Evolutionary conservation across 2,797 vertebrate species (phyloP), one percentile per base, ranked within the genome.

Genomic region (Xerus rutilus): DNA sequence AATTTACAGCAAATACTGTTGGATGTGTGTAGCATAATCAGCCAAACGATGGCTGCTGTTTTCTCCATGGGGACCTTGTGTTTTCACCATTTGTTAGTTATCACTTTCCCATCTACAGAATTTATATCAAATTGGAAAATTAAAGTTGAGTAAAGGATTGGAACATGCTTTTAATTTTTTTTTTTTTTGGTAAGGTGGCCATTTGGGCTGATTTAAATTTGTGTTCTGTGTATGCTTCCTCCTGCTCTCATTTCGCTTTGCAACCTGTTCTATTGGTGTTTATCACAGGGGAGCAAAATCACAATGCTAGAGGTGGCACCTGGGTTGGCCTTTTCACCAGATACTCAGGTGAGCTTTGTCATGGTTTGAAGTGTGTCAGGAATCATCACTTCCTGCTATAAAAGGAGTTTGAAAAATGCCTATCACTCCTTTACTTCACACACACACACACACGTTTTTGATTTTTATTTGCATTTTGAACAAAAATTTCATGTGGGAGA

Each of bases 1-100:
- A 67, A 95, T 92, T 97, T 78, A 84, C n/a, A 59, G 23, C 9
- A 73, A 82, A 79, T 54, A n/a, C 5, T 79, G 6, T 32, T 78
- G 15, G 20, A 43, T 43, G 10, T 30, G 39, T 25, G 12, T 15
- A 65, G 69, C 18, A 5, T 67, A 30, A 74, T 70, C 25, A 81
- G 54, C 15, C 43, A 57, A 64, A 84, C n/a, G 28, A 7, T 43
- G 9, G 62, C 21, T 94, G 32, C 67, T 92, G 25, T 65, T 93
- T 89, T 82, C 23, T 77, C 45, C 32, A 69, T n/a, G 43, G 11
- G 39, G 69, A 49, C 5, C 45, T 72, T 86, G n/a, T 47, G 6
- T 82, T 78, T 74, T 65, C 1, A 13, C 21, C 47, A 67, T 89
- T 76, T 72, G 21, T 88, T 57, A 92, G 59, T 74, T 28, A 39